Evolutionary conservation across 2,113 vertebrate species (phyloP).

Genomic region (Mesocricetus auratus): DNA sequence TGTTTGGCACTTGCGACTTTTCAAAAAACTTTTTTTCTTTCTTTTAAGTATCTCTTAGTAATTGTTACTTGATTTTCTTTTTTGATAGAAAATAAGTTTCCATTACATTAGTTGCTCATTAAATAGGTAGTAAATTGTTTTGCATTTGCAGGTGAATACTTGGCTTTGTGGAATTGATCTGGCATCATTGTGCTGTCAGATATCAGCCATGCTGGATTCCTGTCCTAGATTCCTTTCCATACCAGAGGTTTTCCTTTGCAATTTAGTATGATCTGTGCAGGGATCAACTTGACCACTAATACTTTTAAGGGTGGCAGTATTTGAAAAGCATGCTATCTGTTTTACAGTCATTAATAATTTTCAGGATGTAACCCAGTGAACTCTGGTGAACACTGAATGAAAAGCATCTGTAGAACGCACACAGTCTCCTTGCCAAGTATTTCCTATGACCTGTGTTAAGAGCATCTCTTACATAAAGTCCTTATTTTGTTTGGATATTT

Average conservation of each 20-base stretch:
- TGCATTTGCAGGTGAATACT: slow-evolving; percentile 4
- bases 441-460: slow-evolving; percentile 35
- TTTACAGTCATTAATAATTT: slow-evolving; percentile 36
- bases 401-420: slow-evolving; percentile 3
- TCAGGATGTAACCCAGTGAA: not conserved
- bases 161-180: not conserved
- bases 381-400: not conserved
- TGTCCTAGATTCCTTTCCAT: not conserved
- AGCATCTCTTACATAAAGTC: not conserved
- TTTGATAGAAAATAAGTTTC: not conserved
- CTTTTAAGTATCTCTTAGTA: not conserved
- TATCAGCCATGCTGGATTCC: not conserved
- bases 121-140: not conserved
- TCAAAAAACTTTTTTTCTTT: not conserved
- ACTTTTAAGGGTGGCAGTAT: not conserved
- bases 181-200: not conserved
- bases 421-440: slow-evolving; percentile 1
- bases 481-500: slow-evolving; percentile 37
- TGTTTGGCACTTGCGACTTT: not conserved
- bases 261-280: not conserved
- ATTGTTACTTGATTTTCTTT: not conserved
- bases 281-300: not conserved
- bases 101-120: not conserved
- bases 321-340: slow-evolving; percentile 20
- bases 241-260: not conserved